These are phyloP conservation scores for Borostomias antarcticus DNA, from an alignment of 2,797 vertebrate species.

Conservation along the genomic window DNA sequence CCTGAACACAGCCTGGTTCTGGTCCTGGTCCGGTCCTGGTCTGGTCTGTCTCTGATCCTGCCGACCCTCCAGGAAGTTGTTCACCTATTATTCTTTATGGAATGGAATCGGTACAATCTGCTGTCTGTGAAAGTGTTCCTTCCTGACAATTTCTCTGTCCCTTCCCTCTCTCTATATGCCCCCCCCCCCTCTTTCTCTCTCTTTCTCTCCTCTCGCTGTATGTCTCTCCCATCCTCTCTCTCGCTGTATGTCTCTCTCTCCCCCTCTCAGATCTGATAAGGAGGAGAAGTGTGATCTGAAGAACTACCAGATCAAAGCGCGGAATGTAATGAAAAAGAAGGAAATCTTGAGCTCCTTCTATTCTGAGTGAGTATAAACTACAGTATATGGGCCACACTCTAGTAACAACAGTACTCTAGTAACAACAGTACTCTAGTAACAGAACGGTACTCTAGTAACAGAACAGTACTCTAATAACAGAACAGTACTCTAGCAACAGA, in stretches of 20 bases:
- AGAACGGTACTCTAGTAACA: no score
- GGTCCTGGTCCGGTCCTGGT: neutral
- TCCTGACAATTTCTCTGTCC: neutral
- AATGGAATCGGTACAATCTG: neutral
- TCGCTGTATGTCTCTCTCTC: no score
- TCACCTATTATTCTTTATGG: neutral
- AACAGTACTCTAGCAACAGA: no score
- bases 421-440: no score
- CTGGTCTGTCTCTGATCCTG: neutral
- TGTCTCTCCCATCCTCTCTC: no score
- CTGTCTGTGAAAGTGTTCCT: neutral
- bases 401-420: no score
- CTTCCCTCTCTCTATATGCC: neutral
- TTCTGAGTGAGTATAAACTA: conserved; percentile 66
- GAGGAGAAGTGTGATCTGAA: conserved; percentile 83
- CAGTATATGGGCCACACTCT: neutral
- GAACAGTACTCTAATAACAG: no score
- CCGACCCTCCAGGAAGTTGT: neutral
- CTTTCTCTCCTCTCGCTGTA: neutral
- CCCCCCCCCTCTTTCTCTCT: neutral
- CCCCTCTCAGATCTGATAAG: conserved; percentile 81
- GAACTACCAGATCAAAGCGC: conserved; percentile 79
- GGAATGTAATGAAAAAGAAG: conserved; percentile 78
- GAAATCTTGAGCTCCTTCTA: conserved; percentile 82
- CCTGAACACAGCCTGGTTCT: neutral